Evolutionary conservation across 2,797 vertebrate species (phyloP).

Genomic region (Chelmon rostratus): DNA sequence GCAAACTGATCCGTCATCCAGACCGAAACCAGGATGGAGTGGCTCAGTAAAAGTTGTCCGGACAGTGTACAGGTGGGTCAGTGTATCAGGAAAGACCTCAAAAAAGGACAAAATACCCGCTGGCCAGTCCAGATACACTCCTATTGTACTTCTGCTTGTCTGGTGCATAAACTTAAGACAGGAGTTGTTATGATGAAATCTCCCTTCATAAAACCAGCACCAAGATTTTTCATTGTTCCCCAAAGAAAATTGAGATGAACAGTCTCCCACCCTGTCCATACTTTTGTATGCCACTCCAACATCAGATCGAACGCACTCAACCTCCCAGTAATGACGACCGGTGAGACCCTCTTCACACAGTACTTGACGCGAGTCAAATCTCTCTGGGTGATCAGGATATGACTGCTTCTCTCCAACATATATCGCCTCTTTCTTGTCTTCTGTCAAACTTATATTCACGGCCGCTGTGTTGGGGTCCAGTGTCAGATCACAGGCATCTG

Average conservation of each 20-base stretch:
- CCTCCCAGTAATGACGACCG: constrained; percentile 60
- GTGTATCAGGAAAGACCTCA: background rate
- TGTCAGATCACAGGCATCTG: constrained; percentile 56
- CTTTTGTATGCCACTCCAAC: constrained; percentile 55
- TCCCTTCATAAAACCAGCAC: accelerated
- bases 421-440: constrained; percentile 31
- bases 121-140: constrained; percentile 58
- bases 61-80: constrained; percentile 43
- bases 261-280: constrained; percentile 8
- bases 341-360: constrained; percentile 48
- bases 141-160: accelerated
- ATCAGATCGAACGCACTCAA: accelerated
- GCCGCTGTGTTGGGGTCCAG: constrained; percentile 48
- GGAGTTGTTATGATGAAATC: constrained; percentile 18
- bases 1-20: accelerated
- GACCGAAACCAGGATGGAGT: constrained; percentile 11
- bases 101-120: constrained; percentile 58
- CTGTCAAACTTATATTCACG: background rate
- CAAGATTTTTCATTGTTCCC: constrained; percentile 45
- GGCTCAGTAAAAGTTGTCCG: constrained; percentile 54
- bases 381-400: constrained; percentile 29
- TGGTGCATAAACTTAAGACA: accelerated
- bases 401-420: accelerated
- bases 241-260: accelerated
- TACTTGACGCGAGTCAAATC: accelerated